Evolutionary conservation across 2,888 invertebrate genomes (phyloP), one percentile per base, ranked within the genome.

Genomic region (Palloptera scutellata): DNA sequence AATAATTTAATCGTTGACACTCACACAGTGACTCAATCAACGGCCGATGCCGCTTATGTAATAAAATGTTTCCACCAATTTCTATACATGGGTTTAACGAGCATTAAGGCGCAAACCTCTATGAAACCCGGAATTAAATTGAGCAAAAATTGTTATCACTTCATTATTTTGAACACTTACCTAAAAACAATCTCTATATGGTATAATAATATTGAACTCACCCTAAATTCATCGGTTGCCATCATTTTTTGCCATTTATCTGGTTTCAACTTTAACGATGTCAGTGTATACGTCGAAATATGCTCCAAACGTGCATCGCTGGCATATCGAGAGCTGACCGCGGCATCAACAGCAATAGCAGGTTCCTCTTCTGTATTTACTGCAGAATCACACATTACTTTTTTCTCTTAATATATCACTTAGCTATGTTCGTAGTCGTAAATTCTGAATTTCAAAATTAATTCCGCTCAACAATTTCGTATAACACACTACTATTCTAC

Each of bases 171-270:
- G n/a, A n/a, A n/a, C n/a, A n/a, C n/a, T n/a, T n/a, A n/a, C n/a
- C n/a, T n/a, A 30, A 30, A 30, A 4, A 6, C 6, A 30, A 4
- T 30, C 30, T 4, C 30, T 30, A 4, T 30, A 30, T 30, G 6
- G 2, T 4, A 30, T 4, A 17, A 20, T 4, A 43, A 40, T 61
- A 45, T 74, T 80, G 83, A 85, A 91, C 92, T 86, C 88, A 89
- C 76, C 88, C 90, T 80, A 67, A 80, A 76, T 70, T 93, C 92
- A 58, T 91, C 90, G 61, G 84, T 86, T 53, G 87, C 86, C 73
- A 94, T 90, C 89, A 96, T 92, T 86, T 94, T 96, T 60, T 86
- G 82, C 95, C 96, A 97, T 87, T 92, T 94, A 72, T 97, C 97
- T 66, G 89, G 85, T 85, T 96, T 97, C 71, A 95, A 86, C 80